Evolutionary conservation across 2,113 vertebrate genomes (phyloP), one percentile per base, ranked within the genome.

Genomic region (Aspiorhynchus laticeps): DNA sequence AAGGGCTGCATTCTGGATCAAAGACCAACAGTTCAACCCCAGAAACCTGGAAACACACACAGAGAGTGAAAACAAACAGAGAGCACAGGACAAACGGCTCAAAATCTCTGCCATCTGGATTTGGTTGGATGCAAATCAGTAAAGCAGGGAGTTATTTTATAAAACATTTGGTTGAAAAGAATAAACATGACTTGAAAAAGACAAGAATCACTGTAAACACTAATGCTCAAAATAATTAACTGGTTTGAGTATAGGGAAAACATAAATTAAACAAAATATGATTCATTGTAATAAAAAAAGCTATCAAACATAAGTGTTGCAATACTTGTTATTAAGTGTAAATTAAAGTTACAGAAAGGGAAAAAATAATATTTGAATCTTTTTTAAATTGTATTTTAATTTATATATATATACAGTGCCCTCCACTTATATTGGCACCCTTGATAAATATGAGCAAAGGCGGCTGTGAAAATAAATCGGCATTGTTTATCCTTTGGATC

Each of bases 1-100:
- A 88, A 92, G 89, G 92, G 91, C 93, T 90, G 91, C 94, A 95
- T 95, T 95, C 93, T 90, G 90, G 94, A 94, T 94, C 93, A 95
- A 95, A 95, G 94, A 94, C 89, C 61, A 82, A 19, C 65, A 21
- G 17, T 75, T 86, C 26, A 53, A 33, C 51, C 78, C 31, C 15
- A 81, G 48, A 48, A 59, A 63, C 11, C 14, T 59, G 87, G 86
- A 84, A 77, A 82, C 91, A 85, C 85, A 84, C 84, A 84, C 83
- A 89, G 87, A 82, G 76, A 65, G 79, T 77, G 74, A 67, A 89
- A 75, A 87, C 56, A 81, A 86, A 85, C 88, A 85, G 53, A 67
- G 31, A 77, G 28, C 33, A 28, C 43, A 85, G 53, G 53, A 53
- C 56, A 88, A 75, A 81, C 7, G 17, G 48, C 48, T 38, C 77